Percentiles rank a stretch among this genome's conserved stretches.
Evolutionary conservation across 2,888 invertebrate genomes (phyloP).

Genomic region (Spodoptera exigua): DNA sequence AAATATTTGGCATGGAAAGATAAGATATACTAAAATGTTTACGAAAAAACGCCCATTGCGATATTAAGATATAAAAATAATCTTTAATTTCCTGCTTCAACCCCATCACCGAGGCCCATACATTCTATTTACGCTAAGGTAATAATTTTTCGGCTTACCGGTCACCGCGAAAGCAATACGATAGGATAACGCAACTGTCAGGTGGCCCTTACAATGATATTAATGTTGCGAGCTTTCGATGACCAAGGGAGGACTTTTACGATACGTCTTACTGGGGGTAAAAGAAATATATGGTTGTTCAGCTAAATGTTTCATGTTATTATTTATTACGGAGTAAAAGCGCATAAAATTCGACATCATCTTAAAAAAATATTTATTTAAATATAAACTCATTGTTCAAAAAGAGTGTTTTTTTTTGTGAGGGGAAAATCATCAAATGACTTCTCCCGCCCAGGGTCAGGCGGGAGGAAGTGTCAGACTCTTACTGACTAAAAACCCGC

Average conservation of each 20-base stretch:
- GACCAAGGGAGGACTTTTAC: constrained; percentile 59
- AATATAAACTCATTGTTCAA: too few species aligned
- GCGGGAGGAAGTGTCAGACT: too few species aligned
- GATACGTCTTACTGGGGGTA: constrained; percentile 49
- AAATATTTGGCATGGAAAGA: too few species aligned
- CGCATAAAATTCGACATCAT: too few species aligned
- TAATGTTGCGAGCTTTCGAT: constrained; percentile 66
- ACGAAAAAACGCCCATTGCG: neutral
- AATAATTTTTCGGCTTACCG: constrained; percentile 76
- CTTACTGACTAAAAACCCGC: too few species aligned
- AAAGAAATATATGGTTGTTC: constrained; percentile 37
- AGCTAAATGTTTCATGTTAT: constrained; percentile 17
- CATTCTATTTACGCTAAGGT: constrained; percentile 69
- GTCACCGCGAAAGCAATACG: constrained; percentile 68
- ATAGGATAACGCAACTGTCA: constrained; percentile 75
- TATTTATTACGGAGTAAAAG: constrained; percentile 7
- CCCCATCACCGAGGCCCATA: constrained; percentile 55
- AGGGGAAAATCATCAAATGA: too few species aligned
- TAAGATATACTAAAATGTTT: too few species aligned
- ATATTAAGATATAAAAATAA: neutral
- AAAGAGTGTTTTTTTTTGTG: too few species aligned
- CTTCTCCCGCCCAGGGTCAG: too few species aligned
- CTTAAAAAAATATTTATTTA: too few species aligned
- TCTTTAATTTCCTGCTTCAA: constrained; percentile 2
- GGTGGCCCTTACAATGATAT: constrained; percentile 76